phyloP scores from a whole-genome alignment of 2,113 vertebrate genomes.

The Elephas maximus region DNA sequence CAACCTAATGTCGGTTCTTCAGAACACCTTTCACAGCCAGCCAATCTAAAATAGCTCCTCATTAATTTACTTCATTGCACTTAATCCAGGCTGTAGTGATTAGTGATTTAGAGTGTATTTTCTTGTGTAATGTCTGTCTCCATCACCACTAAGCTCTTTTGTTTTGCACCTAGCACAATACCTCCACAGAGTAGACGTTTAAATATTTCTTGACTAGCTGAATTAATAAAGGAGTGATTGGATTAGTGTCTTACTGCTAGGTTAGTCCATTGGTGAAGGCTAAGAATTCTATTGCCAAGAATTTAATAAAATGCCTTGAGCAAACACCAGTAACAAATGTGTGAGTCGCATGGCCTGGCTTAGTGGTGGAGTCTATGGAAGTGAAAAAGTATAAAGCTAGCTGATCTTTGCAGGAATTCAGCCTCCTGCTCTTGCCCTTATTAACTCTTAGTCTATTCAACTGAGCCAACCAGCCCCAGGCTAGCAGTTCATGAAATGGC shows the following conservation, averaged over 20 bases:
- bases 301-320: neutral
- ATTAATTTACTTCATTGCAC: neutral
- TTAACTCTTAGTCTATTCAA: conserved; percentile 51
- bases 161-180: neutral
- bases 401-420: conserved; percentile 24
- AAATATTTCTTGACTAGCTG: neutral
- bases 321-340: neutral
- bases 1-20: neutral
- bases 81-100: neutral
- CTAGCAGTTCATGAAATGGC: conserved; percentile 34
- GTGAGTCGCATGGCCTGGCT: neutral
- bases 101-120: neutral
- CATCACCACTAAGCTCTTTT: neutral
- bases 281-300: neutral
- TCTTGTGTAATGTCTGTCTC: neutral
- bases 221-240: neutral
- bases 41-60: neutral
- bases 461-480: conserved; percentile 20
- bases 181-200: neutral
- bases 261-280: neutral
- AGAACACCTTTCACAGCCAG: neutral
- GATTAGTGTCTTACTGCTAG: neutral
- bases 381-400: neutral
- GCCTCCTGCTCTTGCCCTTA: conserved; percentile 45
- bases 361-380: neutral